Evolutionary conservation across 2,797 vertebrate genomes (phyloP).

Genomic region (Benthosema pterotum): DNA sequence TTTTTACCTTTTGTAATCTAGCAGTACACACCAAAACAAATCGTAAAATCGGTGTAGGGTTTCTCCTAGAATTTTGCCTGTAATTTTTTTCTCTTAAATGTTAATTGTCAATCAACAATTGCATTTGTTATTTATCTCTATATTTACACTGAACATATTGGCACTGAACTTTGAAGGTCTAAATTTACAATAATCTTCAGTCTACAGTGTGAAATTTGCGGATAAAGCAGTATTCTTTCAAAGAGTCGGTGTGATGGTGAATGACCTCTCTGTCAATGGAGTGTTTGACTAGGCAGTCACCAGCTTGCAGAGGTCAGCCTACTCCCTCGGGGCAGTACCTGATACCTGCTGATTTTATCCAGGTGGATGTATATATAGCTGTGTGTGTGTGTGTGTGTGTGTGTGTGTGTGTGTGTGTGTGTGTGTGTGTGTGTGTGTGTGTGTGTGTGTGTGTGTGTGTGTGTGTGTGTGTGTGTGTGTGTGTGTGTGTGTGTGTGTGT

Average conservation of each 20-base stretch:
- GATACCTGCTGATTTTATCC: constrained; percentile 81
- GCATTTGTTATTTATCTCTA: too few species aligned
- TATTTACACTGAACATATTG: too few species aligned
- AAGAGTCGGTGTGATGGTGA: constrained; percentile 35
- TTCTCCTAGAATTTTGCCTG: too few species aligned
- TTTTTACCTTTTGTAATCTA: too few species aligned
- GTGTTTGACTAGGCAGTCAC: constrained; percentile 47
- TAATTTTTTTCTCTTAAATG: too few species aligned
- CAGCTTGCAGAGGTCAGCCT: constrained; percentile 66
- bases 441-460: constrained; percentile 11
- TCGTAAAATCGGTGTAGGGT: too few species aligned
- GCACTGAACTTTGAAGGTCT: constrained; percentile 6
- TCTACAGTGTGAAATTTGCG: not conserved
- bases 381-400: constrained; percentile 36
- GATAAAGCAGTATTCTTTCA: constrained; percentile 27
- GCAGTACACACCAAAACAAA: too few species aligned
- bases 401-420: constrained; percentile 9
- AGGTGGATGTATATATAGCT: constrained; percentile 49
- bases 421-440: constrained; percentile 12
- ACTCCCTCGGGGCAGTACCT: constrained; percentile 74
- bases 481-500: constrained; percentile 14
- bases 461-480: constrained; percentile 14
- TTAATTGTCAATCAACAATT: too few species aligned
- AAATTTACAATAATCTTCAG: constrained; percentile 20
- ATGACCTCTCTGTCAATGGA: constrained; percentile 55